Evolutionary conservation across 1,140 invertebrate species (phyloP).

Genomic region (Drosophila parabipectinata): DNA sequence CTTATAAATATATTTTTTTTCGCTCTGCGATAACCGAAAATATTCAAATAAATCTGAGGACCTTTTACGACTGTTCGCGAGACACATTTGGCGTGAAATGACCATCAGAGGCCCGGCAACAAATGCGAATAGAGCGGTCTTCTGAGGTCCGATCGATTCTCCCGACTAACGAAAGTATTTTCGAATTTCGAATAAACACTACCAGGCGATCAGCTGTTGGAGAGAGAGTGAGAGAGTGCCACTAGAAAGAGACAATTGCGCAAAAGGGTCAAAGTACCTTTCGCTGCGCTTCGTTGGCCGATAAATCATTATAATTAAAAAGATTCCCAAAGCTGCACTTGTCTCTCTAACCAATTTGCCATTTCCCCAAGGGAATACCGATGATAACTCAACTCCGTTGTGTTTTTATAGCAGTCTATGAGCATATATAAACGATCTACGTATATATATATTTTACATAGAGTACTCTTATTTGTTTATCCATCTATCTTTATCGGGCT

Average conservation of each 20-base stretch:
- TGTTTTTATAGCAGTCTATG: constrained; percentile 9
- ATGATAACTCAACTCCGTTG: constrained; percentile 13
- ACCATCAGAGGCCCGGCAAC: constrained; percentile 36
- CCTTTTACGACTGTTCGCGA: constrained; percentile 21
- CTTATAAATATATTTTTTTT: constrained; percentile 1
- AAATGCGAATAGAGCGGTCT: constrained; percentile 17
- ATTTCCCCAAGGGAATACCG: constrained; percentile 8
- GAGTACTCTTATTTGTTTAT: constrained; percentile 15
- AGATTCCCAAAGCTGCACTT: constrained; percentile 39
- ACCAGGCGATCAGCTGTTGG: constrained; percentile 28
- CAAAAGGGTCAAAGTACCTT: constrained; percentile 50
- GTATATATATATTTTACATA: not conserved
- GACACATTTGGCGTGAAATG: constrained; percentile 40
- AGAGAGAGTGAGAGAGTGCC: not conserved
- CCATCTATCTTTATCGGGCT: constrained; percentile 32
- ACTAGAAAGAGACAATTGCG: not conserved
- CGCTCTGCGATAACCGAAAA: not conserved
- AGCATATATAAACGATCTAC: constrained; percentile 1
- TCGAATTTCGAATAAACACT: constrained; percentile 36
- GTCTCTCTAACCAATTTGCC: constrained; percentile 9
- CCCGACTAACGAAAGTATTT: constrained; percentile 51
- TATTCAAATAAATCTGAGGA: constrained; percentile 10
- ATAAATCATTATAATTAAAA: constrained; percentile 43
- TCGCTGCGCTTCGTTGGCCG: constrained; percentile 28
- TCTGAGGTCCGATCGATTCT: constrained; percentile 30